Base-by-base conservation (phyloP, 2,113 vertebrate species). In the Epinephelus moara region DNA sequence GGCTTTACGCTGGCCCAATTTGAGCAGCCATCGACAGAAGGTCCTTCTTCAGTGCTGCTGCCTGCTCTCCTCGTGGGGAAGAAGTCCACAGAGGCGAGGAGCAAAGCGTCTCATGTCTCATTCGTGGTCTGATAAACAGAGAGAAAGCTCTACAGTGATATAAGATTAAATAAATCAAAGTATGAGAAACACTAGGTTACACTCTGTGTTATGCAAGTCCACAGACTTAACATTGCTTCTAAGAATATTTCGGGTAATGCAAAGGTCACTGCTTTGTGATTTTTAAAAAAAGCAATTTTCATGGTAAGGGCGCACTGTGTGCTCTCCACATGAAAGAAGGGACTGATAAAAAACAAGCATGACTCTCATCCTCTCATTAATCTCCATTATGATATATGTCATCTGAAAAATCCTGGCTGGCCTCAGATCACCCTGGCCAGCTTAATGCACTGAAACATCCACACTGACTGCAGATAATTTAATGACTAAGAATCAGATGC, bases 371-470 rank as follows among this genome's bases (percentile, higher is more conserved):
- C 70, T 40, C 66, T 75, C 10, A 59, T 63, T 73, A 47, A 60
- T 80, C 47, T 50, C 12, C 3, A 63, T 47, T 18, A 74, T n/a
- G 33, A 50, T 73, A 23, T 18, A 17, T 19, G 17, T 45, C 52
- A 50, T 40, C 13, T 59, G n/a, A 53, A 61, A 60, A 60, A 61
- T n/a, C 23, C 18, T n/a, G 45, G 25, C 50, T 64, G 73, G 25
- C 33, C 55, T 73, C 15, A 25, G 23, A 62, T 79, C 63, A 70
- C 23, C 53, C 30, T 1, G 14, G 14, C 27, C 17, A 27, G 17
- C 25, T 66, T 17, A 52, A 66, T 66, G 68, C 37, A 75, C 10
- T 56, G n/a, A 72, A 61, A 67, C 7, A 76, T 64, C 70, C 17
- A 27, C 19, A 30, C 30, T 23, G 5, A 42, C 30, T 23, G 5